These are phyloP conservation scores for Scortum barcoo DNA, from an alignment of 2,113 vertebrate species.

Conservation along the genomic window DNA sequence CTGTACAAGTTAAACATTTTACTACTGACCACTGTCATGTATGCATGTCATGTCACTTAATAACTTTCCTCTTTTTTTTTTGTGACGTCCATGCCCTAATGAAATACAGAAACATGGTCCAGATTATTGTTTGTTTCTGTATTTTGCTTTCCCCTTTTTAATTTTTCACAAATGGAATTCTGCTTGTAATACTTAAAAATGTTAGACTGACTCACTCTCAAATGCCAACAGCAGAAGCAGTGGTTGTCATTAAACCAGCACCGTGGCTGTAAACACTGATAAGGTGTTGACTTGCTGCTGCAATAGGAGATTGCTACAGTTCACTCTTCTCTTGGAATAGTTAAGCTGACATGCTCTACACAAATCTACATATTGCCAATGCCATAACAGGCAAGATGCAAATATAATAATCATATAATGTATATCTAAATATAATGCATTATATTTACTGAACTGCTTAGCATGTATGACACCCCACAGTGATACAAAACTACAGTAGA, in stretches of 20 bases:
- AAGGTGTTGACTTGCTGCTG: background rate
- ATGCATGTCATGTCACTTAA: background rate
- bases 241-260: background rate
- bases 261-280: background rate
- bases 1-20: background rate
- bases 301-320: background rate
- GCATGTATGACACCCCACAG: background rate
- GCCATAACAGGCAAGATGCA: background rate
- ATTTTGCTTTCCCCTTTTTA: background rate
- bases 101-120: background rate
- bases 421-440: background rate
- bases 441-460: background rate
- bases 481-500: background rate
- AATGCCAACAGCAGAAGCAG: constrained; percentile 12
- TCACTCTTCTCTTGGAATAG: background rate
- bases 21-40: background rate
- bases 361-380: background rate
- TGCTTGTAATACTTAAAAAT: background rate
- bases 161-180: background rate
- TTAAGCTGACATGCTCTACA: background rate
- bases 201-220: background rate
- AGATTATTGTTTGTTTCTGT: background rate
- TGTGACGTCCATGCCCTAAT: too few relatives aligned
- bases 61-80: background rate
- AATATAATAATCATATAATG: background rate